Evolutionary conservation across 2,113 vertebrate species (phyloP), one percentile per base, ranked within the genome.

Genomic region (Dipodomys ordii): DNA sequence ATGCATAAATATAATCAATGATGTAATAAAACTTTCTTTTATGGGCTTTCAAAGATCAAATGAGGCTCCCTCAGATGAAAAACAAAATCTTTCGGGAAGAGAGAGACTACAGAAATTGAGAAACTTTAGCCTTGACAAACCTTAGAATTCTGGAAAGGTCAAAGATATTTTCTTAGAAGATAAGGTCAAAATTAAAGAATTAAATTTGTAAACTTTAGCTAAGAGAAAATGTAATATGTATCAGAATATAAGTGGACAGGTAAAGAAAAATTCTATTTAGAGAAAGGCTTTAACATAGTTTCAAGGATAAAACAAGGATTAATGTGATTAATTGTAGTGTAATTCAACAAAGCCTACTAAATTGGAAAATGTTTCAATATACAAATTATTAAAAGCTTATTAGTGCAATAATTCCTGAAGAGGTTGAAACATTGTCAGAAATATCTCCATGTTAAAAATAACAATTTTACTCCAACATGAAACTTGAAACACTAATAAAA

Each of bases 181-280:
- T 13, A 83, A 93, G 62, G 60, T 16, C 85, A 90, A 85, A 12
- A 65, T 65, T 74, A 92, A 94, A 85, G 25, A 71, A 35, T 67
- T 76, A 90, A 92, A 62, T 83, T 80, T 57, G 30, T 64, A 39
- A 83, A 76, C 0, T 93, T 81, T 88, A 85, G 44, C 22, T 44
- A 80, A 83, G 27, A 8, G 20, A 9, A 57, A 93, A 82, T 65
- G 82, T 13, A 78, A 46, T 57, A 88, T 82, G 72, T 69, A 39
- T 80, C n/a, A 69, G 6, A 13, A 74, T 94, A 71, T 68, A 60
- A 32, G 7, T 72, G 1, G 12, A 76, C 49, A 28, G 15, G 53
- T 60, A 92, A 72, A 4, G 5, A 4, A 84, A 92, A 82, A 91
- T 39, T 13, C 4, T 57, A 87, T 7, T 76, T 28, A 81, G 28